These are phyloP conservation scores for Phalacrocorax brasilianus DNA, from an alignment of 2,113 vertebrate genomes.

Conservation along the genomic window DNA sequence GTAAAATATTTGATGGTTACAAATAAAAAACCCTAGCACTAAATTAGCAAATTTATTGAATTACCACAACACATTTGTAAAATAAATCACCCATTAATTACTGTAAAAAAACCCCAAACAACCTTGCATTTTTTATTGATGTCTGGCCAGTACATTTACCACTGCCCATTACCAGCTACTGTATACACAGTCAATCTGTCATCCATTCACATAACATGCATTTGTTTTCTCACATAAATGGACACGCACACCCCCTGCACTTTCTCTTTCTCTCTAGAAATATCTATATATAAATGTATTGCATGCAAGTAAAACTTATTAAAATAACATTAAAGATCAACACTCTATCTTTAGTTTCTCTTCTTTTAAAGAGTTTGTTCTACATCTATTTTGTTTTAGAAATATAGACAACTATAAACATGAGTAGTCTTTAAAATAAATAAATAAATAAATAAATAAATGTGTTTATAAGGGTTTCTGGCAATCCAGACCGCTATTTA, in stretches of 20 bases:
- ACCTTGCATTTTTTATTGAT: neutral
- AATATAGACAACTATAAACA: neutral
- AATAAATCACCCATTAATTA: slow-evolving; percentile 18
- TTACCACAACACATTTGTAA: slow-evolving; percentile 10
- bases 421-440: neutral
- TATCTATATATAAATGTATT: neutral
- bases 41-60: slow-evolving; percentile 14
- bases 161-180: neutral
- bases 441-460: neutral
- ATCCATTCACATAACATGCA: neutral
- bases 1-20: slow-evolving; percentile 30
- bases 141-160: neutral
- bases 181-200: neutral
- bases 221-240: neutral
- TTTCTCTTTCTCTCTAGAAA: neutral
- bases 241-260: neutral
- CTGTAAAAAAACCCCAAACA: neutral
- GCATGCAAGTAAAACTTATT: neutral
- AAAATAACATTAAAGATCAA: neutral
- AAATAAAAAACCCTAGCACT: neutral
- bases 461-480: neutral
- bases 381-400: neutral
- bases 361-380: neutral
- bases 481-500: neutral
- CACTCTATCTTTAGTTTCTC: neutral